These are phyloP conservation scores for Saccopteryx leptura DNA, from an alignment of 2,113 vertebrate species.

Conservation along the genomic window DNA sequence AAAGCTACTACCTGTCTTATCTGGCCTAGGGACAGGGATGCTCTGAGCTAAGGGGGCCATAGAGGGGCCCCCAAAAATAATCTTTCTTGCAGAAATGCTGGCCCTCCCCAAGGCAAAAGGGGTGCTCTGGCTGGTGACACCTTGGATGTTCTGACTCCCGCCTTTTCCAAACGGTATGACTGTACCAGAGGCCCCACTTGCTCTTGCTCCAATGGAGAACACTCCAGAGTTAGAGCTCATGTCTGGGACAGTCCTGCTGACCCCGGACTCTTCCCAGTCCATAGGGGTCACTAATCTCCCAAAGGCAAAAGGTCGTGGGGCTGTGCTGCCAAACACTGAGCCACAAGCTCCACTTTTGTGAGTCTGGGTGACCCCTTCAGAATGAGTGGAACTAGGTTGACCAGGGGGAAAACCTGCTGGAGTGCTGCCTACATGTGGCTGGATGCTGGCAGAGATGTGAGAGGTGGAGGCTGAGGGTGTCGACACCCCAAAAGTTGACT, in stretches of 20 bases:
- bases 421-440: neutral
- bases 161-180: slow-evolving; percentile 86
- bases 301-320: slow-evolving; percentile 90
- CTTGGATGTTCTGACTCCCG: slow-evolving; percentile 62
- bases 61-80: slow-evolving; percentile 88
- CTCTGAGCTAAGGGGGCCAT: slow-evolving; percentile 90
- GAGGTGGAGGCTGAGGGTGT: slow-evolving; percentile 71
- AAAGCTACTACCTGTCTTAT: slow-evolving; percentile 68
- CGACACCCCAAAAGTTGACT: slow-evolving; percentile 81
- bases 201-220: slow-evolving; percentile 85
- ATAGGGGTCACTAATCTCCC: slow-evolving; percentile 81
- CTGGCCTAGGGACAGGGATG: slow-evolving; percentile 72
- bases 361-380: slow-evolving; percentile 86
- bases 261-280: slow-evolving; percentile 74
- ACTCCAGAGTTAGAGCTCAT: neutral
- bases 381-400: slow-evolving; percentile 74
- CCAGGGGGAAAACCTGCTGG: slow-evolving; percentile 20
- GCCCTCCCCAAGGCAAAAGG: slow-evolving; percentile 75
- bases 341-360: neutral
- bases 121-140: slow-evolving; percentile 80
- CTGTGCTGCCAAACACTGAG: slow-evolving; percentile 80
- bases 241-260: accelerated
- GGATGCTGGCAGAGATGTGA: slow-evolving; percentile 55
- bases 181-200: neutral
- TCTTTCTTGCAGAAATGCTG: slow-evolving; percentile 87